Evolutionary conservation across 2,113 vertebrate species (phyloP).

Genomic region (Anoura caudifer): DNA sequence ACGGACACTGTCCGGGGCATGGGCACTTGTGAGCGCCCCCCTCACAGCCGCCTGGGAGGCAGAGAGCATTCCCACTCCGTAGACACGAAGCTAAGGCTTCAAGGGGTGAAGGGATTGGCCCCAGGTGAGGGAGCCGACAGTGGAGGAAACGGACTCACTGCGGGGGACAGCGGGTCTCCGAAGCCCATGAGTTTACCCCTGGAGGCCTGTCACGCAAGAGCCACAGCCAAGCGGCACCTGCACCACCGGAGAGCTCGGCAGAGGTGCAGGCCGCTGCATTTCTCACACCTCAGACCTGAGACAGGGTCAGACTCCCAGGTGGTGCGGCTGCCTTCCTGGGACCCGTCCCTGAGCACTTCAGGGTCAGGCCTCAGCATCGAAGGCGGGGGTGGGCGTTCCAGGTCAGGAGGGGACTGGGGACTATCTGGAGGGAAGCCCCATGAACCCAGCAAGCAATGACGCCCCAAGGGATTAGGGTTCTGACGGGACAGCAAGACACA

Average conservation of each 20-base stretch:
- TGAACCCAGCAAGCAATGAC: background rate
- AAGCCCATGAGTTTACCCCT: rapidly evolving
- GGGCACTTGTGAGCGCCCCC: rapidly evolving
- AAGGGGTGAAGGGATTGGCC: rapidly evolving
- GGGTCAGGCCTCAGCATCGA: background rate
- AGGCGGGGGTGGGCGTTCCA: background rate
- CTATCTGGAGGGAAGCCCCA: background rate
- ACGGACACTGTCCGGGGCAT: background rate
- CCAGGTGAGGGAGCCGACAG: background rate
- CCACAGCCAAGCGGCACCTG: too few species aligned
- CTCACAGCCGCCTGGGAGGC: background rate
- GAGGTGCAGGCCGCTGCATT: background rate
- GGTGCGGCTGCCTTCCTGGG: background rate
- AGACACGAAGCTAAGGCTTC: background rate
- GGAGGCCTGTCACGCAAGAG: too few species aligned
- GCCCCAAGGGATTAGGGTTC: background rate
- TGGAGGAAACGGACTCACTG: background rate
- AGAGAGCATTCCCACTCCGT: background rate
- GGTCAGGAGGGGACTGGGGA: background rate
- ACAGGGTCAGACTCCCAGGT: background rate
- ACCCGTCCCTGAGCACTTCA: rapidly evolving
- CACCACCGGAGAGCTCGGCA: background rate
- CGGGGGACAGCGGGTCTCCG: background rate
- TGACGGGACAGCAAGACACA: background rate
- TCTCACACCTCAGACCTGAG: too few species aligned